Evolutionary conservation across 1,140 invertebrate species (phyloP), one percentile per base, ranked within the genome.

Genomic region (Megathymus violae): DNA sequence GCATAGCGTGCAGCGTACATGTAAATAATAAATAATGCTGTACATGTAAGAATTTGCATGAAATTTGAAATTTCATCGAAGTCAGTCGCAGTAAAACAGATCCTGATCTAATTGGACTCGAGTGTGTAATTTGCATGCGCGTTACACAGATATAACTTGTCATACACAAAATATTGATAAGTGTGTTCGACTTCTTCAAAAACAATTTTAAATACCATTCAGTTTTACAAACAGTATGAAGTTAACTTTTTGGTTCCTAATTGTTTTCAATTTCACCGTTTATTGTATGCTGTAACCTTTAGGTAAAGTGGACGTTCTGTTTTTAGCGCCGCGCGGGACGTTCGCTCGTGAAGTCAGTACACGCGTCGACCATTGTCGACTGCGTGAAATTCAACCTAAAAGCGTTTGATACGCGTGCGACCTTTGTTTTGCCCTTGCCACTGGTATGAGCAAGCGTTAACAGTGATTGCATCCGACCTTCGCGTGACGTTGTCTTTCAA

Each of bases 231-330:
- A n/a, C n/a, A n/a, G n/a, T n/a, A 7, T 10, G 9, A 10, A 17
- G 5, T 44, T 44, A 44, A 44, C 41, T 16, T 44, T 44, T 44
- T 0, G 15, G 10, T 15, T 11, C 17, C 15, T 17, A 15, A 44
- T 44, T 44, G 41, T 44, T 22, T 0, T 44, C 15, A 44, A 16
- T 17, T 62, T 43, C 48, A 44, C 41, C 68, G 66, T 71, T 64
- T 71, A 62, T 74, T 65, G 34, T 62, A 31, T n/a, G n/a, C n/a
- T 69, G 34, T 74, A 77, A 85, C 78, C 79, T 85, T 83, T 79
- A 44, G 44, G 52, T 67, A 69, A 73, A 66, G 80, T 84, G 78
- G 75, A 75, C 62, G 76, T 71, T 69, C 41, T 61, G 46, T 76
- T 78, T 82, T 76, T 74, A 71, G 58, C 76, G 74, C 69, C 65